These are phyloP conservation scores for Archilochus colubris DNA, from an alignment of 2,113 vertebrate genomes.

Conservation along the genomic window DNA sequence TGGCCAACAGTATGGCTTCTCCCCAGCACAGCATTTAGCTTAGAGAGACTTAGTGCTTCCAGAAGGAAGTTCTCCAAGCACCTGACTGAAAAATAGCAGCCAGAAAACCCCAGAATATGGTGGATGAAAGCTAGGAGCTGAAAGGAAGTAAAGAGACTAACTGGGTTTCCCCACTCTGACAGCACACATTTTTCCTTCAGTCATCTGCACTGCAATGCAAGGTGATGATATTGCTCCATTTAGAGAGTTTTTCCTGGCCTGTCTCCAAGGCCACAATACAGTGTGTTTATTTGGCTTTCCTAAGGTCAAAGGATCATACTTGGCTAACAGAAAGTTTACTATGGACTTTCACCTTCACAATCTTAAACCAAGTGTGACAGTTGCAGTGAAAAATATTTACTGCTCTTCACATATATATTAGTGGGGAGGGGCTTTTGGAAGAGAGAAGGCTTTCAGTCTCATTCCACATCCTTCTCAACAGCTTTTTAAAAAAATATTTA, in stretches of 20 bases:
- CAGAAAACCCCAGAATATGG: background rate
- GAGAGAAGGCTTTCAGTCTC: background rate
- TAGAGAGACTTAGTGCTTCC: background rate
- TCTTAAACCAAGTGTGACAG: constrained; percentile 22
- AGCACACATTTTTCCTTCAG: background rate
- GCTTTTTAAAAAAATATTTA: background rate
- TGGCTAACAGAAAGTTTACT: constrained; percentile 39
- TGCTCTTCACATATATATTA: background rate
- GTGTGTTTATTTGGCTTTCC: constrained; percentile 54
- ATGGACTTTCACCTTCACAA: constrained; percentile 45
- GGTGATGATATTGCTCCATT: constrained; percentile 46
- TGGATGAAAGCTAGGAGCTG: background rate
- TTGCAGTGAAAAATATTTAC: constrained; percentile 28
- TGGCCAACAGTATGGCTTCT: background rate
- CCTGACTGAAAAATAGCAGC: background rate
- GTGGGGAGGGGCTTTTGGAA: background rate
- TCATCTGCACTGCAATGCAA: background rate
- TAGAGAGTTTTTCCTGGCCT: constrained; percentile 49
- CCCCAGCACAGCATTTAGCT: background rate
- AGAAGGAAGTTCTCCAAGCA: background rate
- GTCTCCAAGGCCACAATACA: constrained; percentile 27
- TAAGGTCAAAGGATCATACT: constrained; percentile 24
- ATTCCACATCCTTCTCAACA: background rate
- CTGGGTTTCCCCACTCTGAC: background rate
- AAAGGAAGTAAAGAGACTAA: constrained; percentile 17